Percentiles rank a stretch among this genome's conserved stretches.
phyloP scores from a whole-genome alignment of 2,888 invertebrate genomes.

The Drymonia ruficornis region DNA sequence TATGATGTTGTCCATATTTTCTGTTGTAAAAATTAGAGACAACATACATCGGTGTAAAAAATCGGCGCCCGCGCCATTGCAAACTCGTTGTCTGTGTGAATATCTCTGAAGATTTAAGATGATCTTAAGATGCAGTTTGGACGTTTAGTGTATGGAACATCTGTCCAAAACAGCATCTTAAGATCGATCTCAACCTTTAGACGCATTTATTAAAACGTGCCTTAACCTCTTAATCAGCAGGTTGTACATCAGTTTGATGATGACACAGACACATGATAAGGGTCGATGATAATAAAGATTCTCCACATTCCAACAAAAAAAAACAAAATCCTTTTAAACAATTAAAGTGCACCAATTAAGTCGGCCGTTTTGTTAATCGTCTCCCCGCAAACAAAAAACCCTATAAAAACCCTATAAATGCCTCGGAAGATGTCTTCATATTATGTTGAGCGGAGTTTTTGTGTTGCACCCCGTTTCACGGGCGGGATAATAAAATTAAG shows the following conservation, averaged over 20 bases:
- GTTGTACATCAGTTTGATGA: not conserved
- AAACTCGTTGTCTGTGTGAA: too few species aligned
- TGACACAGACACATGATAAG: not conserved
- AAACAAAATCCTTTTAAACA: constrained; percentile 52
- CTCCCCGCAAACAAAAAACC: constrained; percentile 49
- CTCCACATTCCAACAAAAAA: constrained; percentile 27
- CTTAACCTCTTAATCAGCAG: not conserved
- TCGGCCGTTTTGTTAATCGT: constrained; percentile 64
- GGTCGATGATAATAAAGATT: constrained; percentile 5
- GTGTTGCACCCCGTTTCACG: not conserved
- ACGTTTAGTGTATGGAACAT: too few species aligned
- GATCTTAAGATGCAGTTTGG: too few species aligned
- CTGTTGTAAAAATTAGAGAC: too few species aligned
- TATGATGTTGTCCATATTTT: too few species aligned
- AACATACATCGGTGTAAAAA: too few species aligned
- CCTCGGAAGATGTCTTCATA: constrained; percentile 49
- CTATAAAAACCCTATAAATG: constrained; percentile 45
- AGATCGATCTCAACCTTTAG: too few species aligned
- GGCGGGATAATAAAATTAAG: not conserved
- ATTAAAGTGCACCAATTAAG: constrained; percentile 69
- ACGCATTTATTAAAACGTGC: too few species aligned
- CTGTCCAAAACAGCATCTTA: too few species aligned
- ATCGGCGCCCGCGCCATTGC: too few species aligned
- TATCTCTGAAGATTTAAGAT: too few species aligned
- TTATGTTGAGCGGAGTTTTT: constrained; percentile 26